These are phyloP conservation scores for Pseudachorutes palmiensis DNA, from an alignment of 1,140 invertebrate species.

Conservation along the genomic window DNA sequence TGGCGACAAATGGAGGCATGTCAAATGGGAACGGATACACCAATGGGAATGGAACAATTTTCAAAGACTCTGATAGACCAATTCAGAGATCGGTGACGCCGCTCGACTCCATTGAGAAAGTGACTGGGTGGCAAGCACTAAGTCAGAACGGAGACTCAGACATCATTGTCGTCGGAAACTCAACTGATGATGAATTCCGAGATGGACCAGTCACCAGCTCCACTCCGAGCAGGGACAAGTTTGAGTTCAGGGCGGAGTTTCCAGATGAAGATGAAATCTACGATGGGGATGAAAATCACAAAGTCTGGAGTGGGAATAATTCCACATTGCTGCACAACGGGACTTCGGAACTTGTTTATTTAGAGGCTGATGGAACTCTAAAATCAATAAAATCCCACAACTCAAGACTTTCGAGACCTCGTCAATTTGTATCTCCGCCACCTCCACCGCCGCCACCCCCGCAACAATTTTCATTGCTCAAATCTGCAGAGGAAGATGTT, in stretches of 20 bases:
- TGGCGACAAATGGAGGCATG: constrained; percentile 44
- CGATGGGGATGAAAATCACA: constrained; percentile 86
- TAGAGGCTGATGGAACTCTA: constrained; percentile 41
- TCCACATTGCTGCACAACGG: constrained; percentile 45
- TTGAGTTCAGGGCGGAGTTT: constrained; percentile 36
- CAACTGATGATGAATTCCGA: constrained; percentile 37
- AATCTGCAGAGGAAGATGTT: constrained; percentile 45
- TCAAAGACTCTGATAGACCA: constrained; percentile 25
- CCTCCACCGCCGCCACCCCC: constrained; percentile 68
- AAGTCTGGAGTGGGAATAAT: constrained; percentile 75
- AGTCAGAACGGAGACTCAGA: constrained; percentile 39
- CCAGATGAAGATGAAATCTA: constrained; percentile 66
- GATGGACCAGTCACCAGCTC: constrained; percentile 45
- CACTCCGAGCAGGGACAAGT: constrained; percentile 37
- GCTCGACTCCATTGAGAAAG: constrained; percentile 37
- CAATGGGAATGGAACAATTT: constrained; percentile 40
- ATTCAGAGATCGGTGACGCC: constrained; percentile 38
- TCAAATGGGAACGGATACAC: constrained; percentile 12
- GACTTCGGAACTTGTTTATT: constrained; percentile 37
- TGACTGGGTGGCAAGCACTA: constrained; percentile 37
- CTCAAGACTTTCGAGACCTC: constrained; percentile 49
- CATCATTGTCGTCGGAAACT: constrained; percentile 37
- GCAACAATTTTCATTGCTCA: constrained; percentile 44
- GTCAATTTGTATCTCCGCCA: constrained; percentile 67
- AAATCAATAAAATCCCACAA: constrained; percentile 51